Percentiles rank a stretch among this genome's conserved stretches.
Conservation (phyloP, 2,888 invertebrate genomes). For the Drymonia ruficornis region DNA sequence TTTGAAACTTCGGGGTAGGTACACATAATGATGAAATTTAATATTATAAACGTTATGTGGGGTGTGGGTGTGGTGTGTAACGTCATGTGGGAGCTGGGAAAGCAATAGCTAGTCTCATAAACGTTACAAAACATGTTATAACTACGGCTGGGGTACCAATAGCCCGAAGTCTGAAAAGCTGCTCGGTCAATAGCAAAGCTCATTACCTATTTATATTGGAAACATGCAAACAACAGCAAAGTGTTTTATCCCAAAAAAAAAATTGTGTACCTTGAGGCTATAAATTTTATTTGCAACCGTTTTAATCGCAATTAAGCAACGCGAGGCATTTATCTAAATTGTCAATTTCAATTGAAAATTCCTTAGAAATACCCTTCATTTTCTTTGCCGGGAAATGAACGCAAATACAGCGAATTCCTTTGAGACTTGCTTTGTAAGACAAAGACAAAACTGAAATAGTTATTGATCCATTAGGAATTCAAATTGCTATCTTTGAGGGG, state of each 20-base stretch:
- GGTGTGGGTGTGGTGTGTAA: too few species aligned
- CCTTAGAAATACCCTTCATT: slow-evolving; percentile 52
- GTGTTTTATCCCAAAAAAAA: slow-evolving; percentile 7
- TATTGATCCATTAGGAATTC: slow-evolving; percentile 49
- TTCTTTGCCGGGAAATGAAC: slow-evolving; percentile 41
- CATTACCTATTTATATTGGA: too few species aligned
- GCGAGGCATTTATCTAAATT: slow-evolving; percentile 50
- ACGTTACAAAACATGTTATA: too few species aligned
- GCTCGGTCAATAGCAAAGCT: too few species aligned
- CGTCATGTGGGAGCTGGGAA: too few species aligned
- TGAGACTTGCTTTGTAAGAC: slow-evolving; percentile 38
- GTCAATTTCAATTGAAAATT: slow-evolving; percentile 58
- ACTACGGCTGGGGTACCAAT: too few species aligned
- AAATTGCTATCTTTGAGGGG: slow-evolving; percentile 41
- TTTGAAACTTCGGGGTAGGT: too few species aligned
- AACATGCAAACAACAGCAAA: too few species aligned
- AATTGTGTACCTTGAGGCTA: slow-evolving; percentile 17
- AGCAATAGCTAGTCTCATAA: too few species aligned
- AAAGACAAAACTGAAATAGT: slow-evolving; percentile 46
- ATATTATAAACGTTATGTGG: too few species aligned
- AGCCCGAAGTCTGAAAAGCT: too few species aligned
- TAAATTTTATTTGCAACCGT: slow-evolving; percentile 39
- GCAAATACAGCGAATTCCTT: slow-evolving; percentile 51
- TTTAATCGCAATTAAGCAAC: slow-evolving; percentile 52
- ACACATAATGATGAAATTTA: too few species aligned